A percentile compares a stretch with the other conserved stretches of the same genome.
Conservation (phyloP, 2,113 vertebrate genomes). For the Erinaceus europaeus region DNA sequence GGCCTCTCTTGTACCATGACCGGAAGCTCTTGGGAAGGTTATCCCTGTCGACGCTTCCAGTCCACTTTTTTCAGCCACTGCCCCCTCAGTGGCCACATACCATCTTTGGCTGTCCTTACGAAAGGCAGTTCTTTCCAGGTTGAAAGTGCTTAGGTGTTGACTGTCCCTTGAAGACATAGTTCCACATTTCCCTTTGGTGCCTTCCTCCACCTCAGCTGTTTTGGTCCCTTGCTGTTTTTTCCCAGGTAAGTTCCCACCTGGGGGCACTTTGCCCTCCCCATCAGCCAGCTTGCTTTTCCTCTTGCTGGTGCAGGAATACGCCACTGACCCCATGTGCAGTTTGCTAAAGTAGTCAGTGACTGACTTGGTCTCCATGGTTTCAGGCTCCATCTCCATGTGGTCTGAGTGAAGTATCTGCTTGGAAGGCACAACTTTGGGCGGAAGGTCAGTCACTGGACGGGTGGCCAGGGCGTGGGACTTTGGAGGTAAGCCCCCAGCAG, state of each 20-base stretch:
- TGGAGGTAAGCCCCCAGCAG: slow-evolving; percentile 78
- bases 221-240: slow-evolving; percentile 85
- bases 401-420: slow-evolving; percentile 94
- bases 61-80: slow-evolving; percentile 85
- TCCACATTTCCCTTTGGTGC: slow-evolving; percentile 88
- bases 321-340: slow-evolving; percentile 91
- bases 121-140: slow-evolving; percentile 93
- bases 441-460: slow-evolving; percentile 84
- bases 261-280: slow-evolving; percentile 81
- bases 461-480: slow-evolving; percentile 80
- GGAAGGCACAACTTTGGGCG: slow-evolving; percentile 90
- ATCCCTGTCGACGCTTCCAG: slow-evolving; percentile 83
- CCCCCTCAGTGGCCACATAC: slow-evolving; percentile 84
- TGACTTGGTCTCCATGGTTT: slow-evolving; percentile 98
- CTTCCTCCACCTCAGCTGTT: slow-evolving; percentile 83
- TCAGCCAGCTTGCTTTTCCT: slow-evolving; percentile 89
- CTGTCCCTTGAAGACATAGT: slow-evolving; percentile 89
- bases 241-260: slow-evolving; percentile 80
- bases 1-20: slow-evolving; percentile 82
- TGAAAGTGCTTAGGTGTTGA: slow-evolving; percentile 91
- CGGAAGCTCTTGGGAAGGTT: slow-evolving; percentile 83
- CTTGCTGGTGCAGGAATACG: slow-evolving; percentile 90
- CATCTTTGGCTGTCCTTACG: slow-evolving; percentile 91
- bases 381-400: slow-evolving; percentile 97
- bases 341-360: slow-evolving; percentile 97